These are phyloP conservation scores for Hycleus phaleratus DNA, from an alignment of 1,140 invertebrate species.

Conservation along the genomic window DNA sequence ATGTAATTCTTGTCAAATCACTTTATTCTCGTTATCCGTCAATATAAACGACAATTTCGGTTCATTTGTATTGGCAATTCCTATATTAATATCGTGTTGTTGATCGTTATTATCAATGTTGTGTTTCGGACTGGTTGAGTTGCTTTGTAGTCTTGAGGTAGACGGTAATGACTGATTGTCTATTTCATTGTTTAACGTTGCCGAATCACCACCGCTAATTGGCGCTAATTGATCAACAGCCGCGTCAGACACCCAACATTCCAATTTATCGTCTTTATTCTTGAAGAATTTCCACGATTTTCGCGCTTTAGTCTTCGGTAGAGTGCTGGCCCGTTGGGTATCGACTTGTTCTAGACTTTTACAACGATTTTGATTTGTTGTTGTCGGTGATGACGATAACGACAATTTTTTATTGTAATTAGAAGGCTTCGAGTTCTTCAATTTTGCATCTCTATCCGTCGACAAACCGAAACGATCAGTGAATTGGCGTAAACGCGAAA, in stretches of 20 bases:
- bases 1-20: slow-evolving; percentile 38
- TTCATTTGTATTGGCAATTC: too few relatives aligned
- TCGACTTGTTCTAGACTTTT: slow-evolving; percentile 30
- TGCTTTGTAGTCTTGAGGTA: slow-evolving; percentile 34
- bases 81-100: background rate
- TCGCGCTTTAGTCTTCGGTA: slow-evolving; percentile 34
- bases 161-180: slow-evolving; percentile 36
- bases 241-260: slow-evolving; percentile 35
- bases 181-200: slow-evolving; percentile 2
- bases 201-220: background rate
- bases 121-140: slow-evolving; percentile 25
- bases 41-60: too few relatives aligned
- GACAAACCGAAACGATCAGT: slow-evolving; percentile 37
- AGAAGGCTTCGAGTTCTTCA: slow-evolving; percentile 18
- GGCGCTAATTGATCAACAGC: slow-evolving; percentile 23
- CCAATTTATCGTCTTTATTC: slow-evolving; percentile 29
- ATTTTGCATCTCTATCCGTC: slow-evolving; percentile 29
- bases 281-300: slow-evolving; percentile 32
- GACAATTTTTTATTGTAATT: slow-evolving; percentile 27
- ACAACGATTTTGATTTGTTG: slow-evolving; percentile 18
- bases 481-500: slow-evolving; percentile 36
- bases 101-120: background rate
- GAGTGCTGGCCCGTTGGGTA: slow-evolving; percentile 31
- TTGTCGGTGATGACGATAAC: slow-evolving; percentile 9
- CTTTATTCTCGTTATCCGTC: too few relatives aligned